Base-by-base conservation (phyloP, 2,888 invertebrate species). In the Phyllotreta striolata region DNA sequence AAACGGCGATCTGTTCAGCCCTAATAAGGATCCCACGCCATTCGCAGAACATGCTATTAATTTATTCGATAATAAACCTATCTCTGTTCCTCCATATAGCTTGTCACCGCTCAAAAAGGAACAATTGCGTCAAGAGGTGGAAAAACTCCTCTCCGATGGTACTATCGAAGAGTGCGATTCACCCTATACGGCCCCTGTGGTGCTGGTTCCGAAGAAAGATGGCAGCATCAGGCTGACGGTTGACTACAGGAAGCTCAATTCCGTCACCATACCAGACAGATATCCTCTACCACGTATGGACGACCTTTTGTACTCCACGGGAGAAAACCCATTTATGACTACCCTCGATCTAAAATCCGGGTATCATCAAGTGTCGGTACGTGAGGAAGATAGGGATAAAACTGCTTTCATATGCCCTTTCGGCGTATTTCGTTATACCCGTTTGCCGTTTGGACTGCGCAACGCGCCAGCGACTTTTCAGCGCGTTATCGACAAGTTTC, bases 101-200 rank as follows among this genome's bases (percentile, higher is more conserved):
- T 51, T 79, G 6, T 74, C 78, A 3, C 69, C 74, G n/a, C 34
- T 58, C 0, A 71, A 70, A 10, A 73, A 62, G 13, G 63, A 64
- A 13, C 58, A 65, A 0, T 57, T 78, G 0, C 57, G 63, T 7
- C 59, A 55, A 40, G 73, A 78, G 63, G 54, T 79, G 0, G 73
- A 75, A 3, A 62, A 67, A 41, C 75, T 79, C 76, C 58, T 78
- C 0, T 38, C 64, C 1, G 71, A 76, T 0, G 74, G 67, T 0
- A 66, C 78, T 1, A 77, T 79, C 2, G 78, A 81, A 55, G 78
- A 79, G 46, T 76, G 76, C 46, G 77, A 79, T 54, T 79, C 78
- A 0, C 72, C 78, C 0, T 81, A 78, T 77, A 69, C 75, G 0
- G 72, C 79, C 3, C 78, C 79, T 3, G 60, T 64, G 2, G 60